These are phyloP conservation scores for Microctenopoma lineatum DNA, from an alignment of 2,797 vertebrate species.

Conservation along the genomic window DNA sequence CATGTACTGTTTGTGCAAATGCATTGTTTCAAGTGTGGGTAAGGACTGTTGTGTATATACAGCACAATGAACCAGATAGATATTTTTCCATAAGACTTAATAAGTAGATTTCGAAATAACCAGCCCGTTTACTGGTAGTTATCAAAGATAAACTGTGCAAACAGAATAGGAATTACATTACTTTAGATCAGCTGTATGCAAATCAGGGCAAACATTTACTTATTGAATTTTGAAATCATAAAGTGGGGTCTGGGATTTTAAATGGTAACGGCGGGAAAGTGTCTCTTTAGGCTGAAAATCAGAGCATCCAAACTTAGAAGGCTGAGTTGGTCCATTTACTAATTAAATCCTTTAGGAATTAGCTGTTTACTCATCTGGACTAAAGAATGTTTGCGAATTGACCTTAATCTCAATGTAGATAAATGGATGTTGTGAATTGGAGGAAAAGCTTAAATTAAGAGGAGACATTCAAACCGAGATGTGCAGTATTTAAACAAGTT, in stretches of 20 bases:
- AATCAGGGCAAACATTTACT: conserved; percentile 31
- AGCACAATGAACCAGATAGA: neutral
- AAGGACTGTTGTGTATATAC: conserved; percentile 5
- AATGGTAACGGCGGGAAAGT: neutral
- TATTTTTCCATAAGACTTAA: neutral
- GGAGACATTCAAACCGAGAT: neutral
- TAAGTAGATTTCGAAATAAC: neutral
- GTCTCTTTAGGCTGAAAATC: conserved; percentile 2
- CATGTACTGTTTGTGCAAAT: neutral
- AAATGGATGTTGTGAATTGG: too few species aligned
- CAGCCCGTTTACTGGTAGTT: neutral
- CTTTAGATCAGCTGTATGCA: conserved; percentile 9
- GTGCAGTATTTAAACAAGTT: conserved; percentile 1
- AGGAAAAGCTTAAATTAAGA: neutral
- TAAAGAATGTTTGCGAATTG: neutral
- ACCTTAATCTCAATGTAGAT: neutral
- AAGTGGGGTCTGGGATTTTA: neutral
- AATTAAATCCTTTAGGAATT: neutral
- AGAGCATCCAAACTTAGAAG: neutral
- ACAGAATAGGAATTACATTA: conserved; percentile 6
- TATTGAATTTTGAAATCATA: neutral
- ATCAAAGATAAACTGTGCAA: conserved; percentile 16
- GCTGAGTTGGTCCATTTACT: conserved; percentile 10
- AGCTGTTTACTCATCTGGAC: neutral
- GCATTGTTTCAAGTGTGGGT: neutral